Percentiles rank a stretch among this genome's conserved stretches.
These are phyloP conservation scores for Drosophila sechellia DNA, from an alignment of 1,140 invertebrate genomes.

Conservation along the genomic window DNA sequence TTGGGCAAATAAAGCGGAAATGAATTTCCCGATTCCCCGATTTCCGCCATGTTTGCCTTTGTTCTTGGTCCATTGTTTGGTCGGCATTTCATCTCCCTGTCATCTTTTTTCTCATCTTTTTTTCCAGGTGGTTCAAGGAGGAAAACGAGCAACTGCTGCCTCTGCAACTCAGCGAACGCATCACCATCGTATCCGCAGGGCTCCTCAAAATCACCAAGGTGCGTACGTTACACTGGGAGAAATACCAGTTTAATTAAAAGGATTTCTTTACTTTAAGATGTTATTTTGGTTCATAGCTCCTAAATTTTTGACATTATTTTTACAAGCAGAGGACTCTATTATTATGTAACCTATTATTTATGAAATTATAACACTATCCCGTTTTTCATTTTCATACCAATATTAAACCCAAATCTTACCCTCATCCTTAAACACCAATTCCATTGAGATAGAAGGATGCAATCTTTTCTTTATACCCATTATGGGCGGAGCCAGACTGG, in stretches of 20 bases:
- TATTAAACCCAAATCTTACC: too few relatives aligned
- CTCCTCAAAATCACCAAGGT: conserved; percentile 88
- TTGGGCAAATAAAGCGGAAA: conserved; percentile 50
- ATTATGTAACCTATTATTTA: too few relatives aligned
- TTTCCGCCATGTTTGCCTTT: conserved; percentile 35
- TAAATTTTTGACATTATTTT: neutral
- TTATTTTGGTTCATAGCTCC: too few relatives aligned
- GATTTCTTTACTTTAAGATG: too few relatives aligned
- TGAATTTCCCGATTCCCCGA: conserved; percentile 43
- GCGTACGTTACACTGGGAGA: conserved; percentile 27
- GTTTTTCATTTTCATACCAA: too few relatives aligned
- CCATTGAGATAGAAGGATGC: neutral
- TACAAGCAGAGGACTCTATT: too few relatives aligned
- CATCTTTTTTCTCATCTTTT: conserved; percentile 2
- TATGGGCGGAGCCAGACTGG: neutral
- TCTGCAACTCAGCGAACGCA: conserved; percentile 87
- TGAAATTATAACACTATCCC: too few relatives aligned
- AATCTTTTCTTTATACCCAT: neutral
- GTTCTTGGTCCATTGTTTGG: conserved; percentile 42
- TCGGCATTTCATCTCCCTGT: conserved; percentile 30
- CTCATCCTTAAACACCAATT: neutral
- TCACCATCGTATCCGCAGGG: conserved; percentile 86
- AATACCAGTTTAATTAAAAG: neutral
- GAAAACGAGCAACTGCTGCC: conserved; percentile 88
- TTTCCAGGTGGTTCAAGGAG: conserved; percentile 88